Conservation (phyloP, 2,797 vertebrate species). For the Bovichtus variegatus region DNA sequence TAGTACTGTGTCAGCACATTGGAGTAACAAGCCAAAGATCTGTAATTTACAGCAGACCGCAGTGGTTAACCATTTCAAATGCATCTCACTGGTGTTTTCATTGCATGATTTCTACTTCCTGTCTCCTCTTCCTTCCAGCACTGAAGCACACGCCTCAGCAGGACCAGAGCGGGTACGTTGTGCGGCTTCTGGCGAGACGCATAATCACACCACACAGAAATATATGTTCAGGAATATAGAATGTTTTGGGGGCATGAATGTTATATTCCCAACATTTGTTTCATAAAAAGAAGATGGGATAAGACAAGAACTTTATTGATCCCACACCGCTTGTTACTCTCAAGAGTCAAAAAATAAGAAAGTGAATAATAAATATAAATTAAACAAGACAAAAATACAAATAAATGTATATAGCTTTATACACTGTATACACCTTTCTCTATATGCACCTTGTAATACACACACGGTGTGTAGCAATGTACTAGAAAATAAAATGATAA, state of each 20-base stretch:
- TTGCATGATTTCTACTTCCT: neutral
- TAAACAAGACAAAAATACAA: no score
- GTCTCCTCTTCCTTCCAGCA: constrained; percentile 17
- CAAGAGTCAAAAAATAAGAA: no score
- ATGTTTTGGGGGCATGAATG: neutral
- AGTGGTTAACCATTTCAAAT: neutral
- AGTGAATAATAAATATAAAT: no score
- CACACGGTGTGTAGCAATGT: no score
- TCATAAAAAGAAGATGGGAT: no score
- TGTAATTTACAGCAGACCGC: neutral
- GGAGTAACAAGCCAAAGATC: neutral
- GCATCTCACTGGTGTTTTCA: neutral
- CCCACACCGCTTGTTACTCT: no score
- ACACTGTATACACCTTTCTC: no score
- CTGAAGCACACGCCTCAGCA: constrained; percentile 29
- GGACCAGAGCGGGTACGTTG: constrained; percentile 54
- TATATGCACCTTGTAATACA: no score
- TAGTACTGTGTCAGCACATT: no score
- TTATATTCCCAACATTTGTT: neutral
- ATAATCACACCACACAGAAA: neutral
- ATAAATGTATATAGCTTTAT: no score
- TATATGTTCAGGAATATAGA: neutral
- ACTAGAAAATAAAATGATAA: no score
- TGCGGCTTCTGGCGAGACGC: neutral
- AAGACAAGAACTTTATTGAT: no score